These are phyloP conservation scores for Watersipora subatra DNA, from an alignment of 1,140 invertebrate genomes.

Conservation along the genomic window DNA sequence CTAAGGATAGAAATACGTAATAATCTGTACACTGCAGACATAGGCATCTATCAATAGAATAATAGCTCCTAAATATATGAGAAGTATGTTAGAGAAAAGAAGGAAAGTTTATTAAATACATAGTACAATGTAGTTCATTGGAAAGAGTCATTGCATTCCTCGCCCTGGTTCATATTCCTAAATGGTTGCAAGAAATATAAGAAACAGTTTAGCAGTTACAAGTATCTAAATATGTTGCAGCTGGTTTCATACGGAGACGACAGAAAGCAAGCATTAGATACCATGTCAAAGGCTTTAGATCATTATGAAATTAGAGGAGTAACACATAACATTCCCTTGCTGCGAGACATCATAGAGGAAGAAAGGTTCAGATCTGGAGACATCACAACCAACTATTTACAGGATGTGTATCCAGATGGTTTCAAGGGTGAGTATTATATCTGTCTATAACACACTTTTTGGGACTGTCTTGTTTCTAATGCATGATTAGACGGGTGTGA, in stretches of 20 bases:
- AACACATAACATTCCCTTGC: conserved; percentile 56
- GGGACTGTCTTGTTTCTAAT: not conserved
- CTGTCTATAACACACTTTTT: not conserved
- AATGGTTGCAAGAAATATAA: no score
- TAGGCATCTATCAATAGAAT: no score
- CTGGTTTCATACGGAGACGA: conserved; percentile 50
- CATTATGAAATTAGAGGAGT: conserved; percentile 58
- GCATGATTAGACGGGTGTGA: not conserved
- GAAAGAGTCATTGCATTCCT: no score
- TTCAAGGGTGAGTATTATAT: conserved; percentile 28
- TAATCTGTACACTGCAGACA: no score
- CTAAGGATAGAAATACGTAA: no score
- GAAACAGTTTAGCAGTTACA: no score
- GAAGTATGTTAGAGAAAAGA: no score
- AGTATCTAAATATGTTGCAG: no score
- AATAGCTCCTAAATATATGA: no score
- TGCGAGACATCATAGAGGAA: conserved; percentile 55
- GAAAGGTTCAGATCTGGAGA: conserved; percentile 48
- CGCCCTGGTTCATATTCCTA: no score
- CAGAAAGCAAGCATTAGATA: conserved; percentile 48
- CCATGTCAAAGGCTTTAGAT: conserved; percentile 52
- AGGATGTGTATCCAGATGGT: conserved; percentile 46
- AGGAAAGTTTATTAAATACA: no score
- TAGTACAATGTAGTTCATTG: no score
- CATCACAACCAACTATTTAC: conserved; percentile 55